phyloP scores from a whole-genome alignment of 2,888 invertebrate species.

The Beris morrisii region DNA sequence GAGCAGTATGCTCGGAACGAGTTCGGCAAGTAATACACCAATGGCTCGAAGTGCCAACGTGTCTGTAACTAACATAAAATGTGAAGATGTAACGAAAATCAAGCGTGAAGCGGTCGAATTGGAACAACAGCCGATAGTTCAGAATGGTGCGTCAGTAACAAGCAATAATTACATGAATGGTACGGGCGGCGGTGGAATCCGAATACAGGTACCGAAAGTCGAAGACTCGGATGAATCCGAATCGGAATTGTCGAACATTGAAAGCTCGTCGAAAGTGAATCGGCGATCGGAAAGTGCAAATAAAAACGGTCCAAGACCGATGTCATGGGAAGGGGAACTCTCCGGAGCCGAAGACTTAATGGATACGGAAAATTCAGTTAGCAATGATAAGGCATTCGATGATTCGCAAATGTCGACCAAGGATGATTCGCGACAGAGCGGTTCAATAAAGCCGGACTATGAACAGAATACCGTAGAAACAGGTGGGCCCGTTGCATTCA shows the following conservation, averaged over 20 bases:
- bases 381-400: constrained; percentile 37
- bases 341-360: constrained; percentile 78
- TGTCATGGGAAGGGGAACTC: constrained; percentile 94
- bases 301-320: constrained; percentile 68
- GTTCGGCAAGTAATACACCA: constrained; percentile 20
- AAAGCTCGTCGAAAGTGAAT: constrained; percentile 58
- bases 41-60: constrained; percentile 59
- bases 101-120: constrained; percentile 17
- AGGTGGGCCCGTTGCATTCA: constrained; percentile 32
- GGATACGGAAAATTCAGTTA: constrained; percentile 51
- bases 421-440: constrained; percentile 23
- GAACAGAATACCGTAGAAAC: constrained; percentile 35
- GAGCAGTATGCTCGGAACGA: background rate
- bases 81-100: constrained; percentile 44
- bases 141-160: constrained; percentile 45
- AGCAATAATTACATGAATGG: constrained; percentile 39
- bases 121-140: constrained; percentile 12
- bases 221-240: constrained; percentile 54
- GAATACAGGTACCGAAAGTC: constrained; percentile 48
- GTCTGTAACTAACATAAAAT: constrained; percentile 79
- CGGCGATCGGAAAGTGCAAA: constrained; percentile 56
- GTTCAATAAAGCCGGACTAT: constrained; percentile 36
- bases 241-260: constrained; percentile 54
- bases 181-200: constrained; percentile 44
- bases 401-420: constrained; percentile 37